Evolutionary conservation across 2,113 vertebrate genomes (phyloP).

Genomic region (Saimiri boliviensis): DNA sequence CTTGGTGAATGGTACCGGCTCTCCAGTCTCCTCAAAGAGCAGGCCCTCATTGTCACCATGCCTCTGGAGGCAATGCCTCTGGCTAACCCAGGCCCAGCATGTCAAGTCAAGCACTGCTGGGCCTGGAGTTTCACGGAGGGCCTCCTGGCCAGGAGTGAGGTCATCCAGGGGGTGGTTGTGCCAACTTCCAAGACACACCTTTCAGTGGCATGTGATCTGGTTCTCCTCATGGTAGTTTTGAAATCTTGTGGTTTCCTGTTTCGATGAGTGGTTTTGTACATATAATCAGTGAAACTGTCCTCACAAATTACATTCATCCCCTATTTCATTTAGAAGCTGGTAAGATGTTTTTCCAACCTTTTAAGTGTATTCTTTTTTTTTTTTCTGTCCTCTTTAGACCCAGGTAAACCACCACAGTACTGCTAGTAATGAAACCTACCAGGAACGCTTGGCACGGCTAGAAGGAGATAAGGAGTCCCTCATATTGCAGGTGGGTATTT

Average conservation of each 20-base stretch:
- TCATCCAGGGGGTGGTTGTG: slow-evolving; percentile 48
- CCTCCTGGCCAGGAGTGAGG: slow-evolving; percentile 56
- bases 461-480: slow-evolving; percentile 98
- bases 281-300: slow-evolving; percentile 32
- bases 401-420: slow-evolving; percentile 90
- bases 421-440: slow-evolving; percentile 92
- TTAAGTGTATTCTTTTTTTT: slow-evolving; percentile 49
- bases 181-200: slow-evolving; percentile 60
- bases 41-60: background rate
- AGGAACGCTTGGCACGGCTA: slow-evolving; percentile 94
- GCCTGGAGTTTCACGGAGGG: background rate
- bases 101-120: slow-evolving; percentile 2
- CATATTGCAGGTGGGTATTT: slow-evolving; percentile 93
- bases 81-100: slow-evolving; percentile 11
- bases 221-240: slow-evolving; percentile 55
- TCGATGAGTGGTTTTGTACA: slow-evolving; percentile 53
- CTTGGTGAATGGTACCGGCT: background rate
- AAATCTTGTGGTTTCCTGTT: slow-evolving; percentile 63
- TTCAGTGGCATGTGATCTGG: slow-evolving; percentile 58
- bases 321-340: slow-evolving; percentile 31
- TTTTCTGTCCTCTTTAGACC: slow-evolving; percentile 63
- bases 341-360: slow-evolving; percentile 28
- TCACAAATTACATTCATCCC: background rate
- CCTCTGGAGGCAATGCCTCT: background rate
- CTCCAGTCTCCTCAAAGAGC: background rate